These are phyloP conservation scores for Thereva nobilitata DNA, from an alignment of 2,888 invertebrate genomes.

Conservation along the genomic window DNA sequence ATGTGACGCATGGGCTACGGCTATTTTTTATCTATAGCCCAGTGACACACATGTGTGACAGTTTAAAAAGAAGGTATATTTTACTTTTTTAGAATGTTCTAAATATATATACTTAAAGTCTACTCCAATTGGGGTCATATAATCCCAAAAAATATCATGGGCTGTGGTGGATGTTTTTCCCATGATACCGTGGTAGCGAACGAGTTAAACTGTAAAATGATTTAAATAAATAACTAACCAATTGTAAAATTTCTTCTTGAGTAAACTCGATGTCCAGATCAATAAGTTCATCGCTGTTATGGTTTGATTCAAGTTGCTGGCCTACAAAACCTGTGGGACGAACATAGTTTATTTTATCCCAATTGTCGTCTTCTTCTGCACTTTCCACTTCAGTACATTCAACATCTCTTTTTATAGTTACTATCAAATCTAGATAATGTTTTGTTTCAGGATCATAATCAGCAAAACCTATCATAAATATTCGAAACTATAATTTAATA, in stretches of 20 bases:
- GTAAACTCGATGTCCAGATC: slow-evolving; percentile 37
- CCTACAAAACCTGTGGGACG: neutral
- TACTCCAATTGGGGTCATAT: too few relatives aligned
- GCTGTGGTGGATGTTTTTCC: too few relatives aligned
- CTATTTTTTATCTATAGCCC: too few relatives aligned
- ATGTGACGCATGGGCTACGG: too few relatives aligned
- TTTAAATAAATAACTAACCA: slow-evolving; percentile 21
- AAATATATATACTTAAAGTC: too few relatives aligned
- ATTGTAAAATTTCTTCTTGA: slow-evolving; percentile 27
- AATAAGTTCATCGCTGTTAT: slow-evolving; percentile 3
- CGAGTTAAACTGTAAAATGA: too few relatives aligned
- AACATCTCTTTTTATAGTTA: neutral
- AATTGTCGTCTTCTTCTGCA: slow-evolving; percentile 27
- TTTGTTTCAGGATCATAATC: slow-evolving; percentile 35
- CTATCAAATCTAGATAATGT: slow-evolving; percentile 32
- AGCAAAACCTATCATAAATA: slow-evolving; percentile 35
- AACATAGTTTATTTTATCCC: slow-evolving; percentile 36
- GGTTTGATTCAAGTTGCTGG: neutral
- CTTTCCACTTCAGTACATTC: neutral
- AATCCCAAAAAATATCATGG: too few relatives aligned
- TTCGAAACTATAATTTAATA: neutral
- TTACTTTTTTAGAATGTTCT: too few relatives aligned
- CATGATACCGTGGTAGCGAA: too few relatives aligned
- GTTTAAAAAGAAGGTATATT: too few relatives aligned
- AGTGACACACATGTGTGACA: too few relatives aligned